Evolutionary conservation across 2,888 invertebrate genomes (phyloP), one percentile per base, ranked within the genome.

Genomic region (Ceramica pisi): DNA sequence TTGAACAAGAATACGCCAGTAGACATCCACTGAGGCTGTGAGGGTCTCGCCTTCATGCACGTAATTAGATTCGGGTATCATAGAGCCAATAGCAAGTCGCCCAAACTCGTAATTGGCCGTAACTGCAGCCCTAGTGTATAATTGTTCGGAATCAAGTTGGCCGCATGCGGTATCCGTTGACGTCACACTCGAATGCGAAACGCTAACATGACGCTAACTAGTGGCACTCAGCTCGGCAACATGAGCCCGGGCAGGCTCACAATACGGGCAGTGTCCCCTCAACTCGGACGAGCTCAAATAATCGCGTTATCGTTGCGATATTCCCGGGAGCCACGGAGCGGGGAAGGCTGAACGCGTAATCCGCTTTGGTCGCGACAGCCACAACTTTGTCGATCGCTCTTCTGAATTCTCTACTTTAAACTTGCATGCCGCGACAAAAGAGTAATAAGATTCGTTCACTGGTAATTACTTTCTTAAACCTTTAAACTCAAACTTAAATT

Each of bases 371-470:
- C 88, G 86, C 87, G 88, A 89, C 90, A 89, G 86, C 85, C 86
- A 78, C 85, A 94, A 93, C 92, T 94, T 93, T 88, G 88, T 86
- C 90, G 91, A 93, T 92, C 91, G 90, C 91, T 92, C 91, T 90
- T 88, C 88, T 85, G 82, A 88, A 91, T 90, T 90, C 87, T 88
- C 87, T 88, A 88, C 90, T 92, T 91, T 89, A 92, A 93, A 92
- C 89, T 93, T 91, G 88, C 88, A 90, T 89, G 86, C 87, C 87
- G 86, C 88, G 88, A 91, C 91, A 90, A 92, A 91, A 90, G 88
- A 90, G 89, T 92, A 91, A 92, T 91, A 91, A 88, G 91, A 91
- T 90, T 89, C 89, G 87, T 89, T 89, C 86, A 87, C 82, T 85
- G 83, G 77, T 82, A 90, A 88, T n/a, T n/a, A n/a, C 87, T 90